Base-by-base conservation (phyloP, 2,888 invertebrate species). In the Dione juno region DNA sequence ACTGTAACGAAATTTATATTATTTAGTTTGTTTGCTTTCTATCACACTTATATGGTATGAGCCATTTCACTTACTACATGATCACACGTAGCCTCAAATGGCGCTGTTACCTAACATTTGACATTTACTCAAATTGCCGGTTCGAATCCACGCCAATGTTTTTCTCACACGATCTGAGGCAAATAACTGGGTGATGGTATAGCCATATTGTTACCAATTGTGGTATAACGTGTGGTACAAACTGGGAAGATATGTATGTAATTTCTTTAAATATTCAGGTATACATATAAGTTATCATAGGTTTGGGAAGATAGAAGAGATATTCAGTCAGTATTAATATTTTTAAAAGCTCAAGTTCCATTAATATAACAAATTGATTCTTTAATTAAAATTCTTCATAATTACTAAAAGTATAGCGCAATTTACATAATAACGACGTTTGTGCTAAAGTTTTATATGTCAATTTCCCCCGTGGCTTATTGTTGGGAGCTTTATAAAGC, bases 101-200 rank as follows among this genome's bases (percentile, higher is more conserved):
- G 61, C 35, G 28, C 45, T 11, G 45, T 61, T 61, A 45, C 61
- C 61, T 28, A 61, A 61, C 89, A 84, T 88, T 92, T 92, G 92
- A 92, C 92, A 92, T 92, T 88, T 88, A 87, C 78, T 80, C 82
- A 90, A 90, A 92, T 92, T 90, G 86, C 81, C 77, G 85, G 88
- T 86, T 89, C 83, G 85, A 82, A 85, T 82, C 76, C 82, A 82
- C 79, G 80, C 82, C 81, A 84, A 86, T 82, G 89, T 90, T 91
- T 90, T 91, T 91, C 90, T 91, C 92, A 92, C 92, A 92, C 92
- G 88, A 89, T 87, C 83, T 83, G 54, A 90, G 88, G 87, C 87
- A 92, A 92, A 92, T 92, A 89, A 89, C 88, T 87, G 84, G 91
- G 87, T 90, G 89, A 87, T 84, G 88, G 88, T 91, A 89, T 86